Conservation (phyloP, 2,113 vertebrate species). For the Dolichallabes microphthalmus region DNA sequence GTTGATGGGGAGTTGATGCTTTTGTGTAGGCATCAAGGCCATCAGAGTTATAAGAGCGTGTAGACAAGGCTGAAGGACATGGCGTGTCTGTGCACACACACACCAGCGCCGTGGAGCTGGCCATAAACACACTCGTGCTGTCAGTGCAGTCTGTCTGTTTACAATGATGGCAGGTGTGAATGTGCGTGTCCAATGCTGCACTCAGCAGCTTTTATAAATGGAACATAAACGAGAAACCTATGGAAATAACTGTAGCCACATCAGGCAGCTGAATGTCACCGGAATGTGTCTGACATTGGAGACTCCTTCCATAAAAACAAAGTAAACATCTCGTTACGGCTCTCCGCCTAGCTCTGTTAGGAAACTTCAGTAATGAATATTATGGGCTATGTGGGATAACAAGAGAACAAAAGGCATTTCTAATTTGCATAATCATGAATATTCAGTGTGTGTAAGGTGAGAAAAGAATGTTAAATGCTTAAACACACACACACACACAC, state of each 20-base stretch:
- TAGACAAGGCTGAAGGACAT: slow-evolving; percentile 26
- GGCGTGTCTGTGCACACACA: background rate
- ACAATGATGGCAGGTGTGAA: background rate
- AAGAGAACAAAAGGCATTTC: background rate
- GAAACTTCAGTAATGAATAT: background rate
- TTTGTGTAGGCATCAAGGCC: slow-evolving; percentile 26
- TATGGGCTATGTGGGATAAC: background rate
- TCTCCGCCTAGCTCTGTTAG: background rate
- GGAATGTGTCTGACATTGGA: background rate
- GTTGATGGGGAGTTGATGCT: slow-evolving; percentile 15
- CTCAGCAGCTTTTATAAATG: background rate
- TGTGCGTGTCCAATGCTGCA: background rate
- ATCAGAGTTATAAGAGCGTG: background rate
- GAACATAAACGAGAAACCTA: background rate
- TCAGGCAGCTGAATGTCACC: background rate
- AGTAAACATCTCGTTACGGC: background rate
- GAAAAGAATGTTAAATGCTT: background rate
- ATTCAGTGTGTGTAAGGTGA: background rate
- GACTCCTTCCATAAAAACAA: background rate
- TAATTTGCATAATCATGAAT: background rate
- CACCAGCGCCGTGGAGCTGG: background rate
- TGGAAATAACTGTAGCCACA: background rate
- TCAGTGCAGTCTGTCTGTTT: background rate
- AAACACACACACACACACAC: background rate
- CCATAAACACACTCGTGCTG: background rate